Evolutionary conservation across 2,888 invertebrate species (phyloP), one percentile per base, ranked within the genome.

Genomic region (Pandemis heparana): DNA sequence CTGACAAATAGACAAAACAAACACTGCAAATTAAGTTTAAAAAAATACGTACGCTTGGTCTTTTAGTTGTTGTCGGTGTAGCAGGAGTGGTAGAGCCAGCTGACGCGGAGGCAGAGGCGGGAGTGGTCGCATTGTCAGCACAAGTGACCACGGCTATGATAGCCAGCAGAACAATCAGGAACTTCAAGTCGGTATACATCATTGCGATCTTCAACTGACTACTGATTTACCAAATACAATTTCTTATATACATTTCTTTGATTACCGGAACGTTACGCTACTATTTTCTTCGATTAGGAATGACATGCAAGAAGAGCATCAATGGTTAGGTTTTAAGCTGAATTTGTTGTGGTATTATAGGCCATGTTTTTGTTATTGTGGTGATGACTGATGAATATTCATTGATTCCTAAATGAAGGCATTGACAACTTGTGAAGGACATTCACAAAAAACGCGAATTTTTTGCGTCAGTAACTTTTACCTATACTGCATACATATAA

Each of bases 101-200:
- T n/a, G 71, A 16, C 0, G 64, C 14, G 10, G 71, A 38, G 0
- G 64, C 14, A 10, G 51, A 10, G 0, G 67, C 12, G 7, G 78
- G 56, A 0, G 77, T 75, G 6, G 80, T 81, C 14, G 64, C 74
- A 48, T 80, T 80, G 7, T 83, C 79, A 16, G 83, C 85, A 64
- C 83, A 77, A 4, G 75, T 48, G 18, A 72, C 81, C 62, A 82
- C 69, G 9, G 79, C 81, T 9, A 84, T 73, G 5, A 85, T 0
- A 5, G 77, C 75, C n/a, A 80, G 60, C n/a, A 85, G 51, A 14
- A 83, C 74, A 5, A 83, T 16, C 23, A 82, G 76, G n/a, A 84
- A 8, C 71, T 76, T 82, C 64, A 83, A 78, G 74, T 81, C 77
- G 61, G 75, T 46, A 56, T 61, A 75, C 72, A 79, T 80, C 85